phyloP scores from a whole-genome alignment of 2,113 vertebrate genomes.

The Caranx ignobilis region DNA sequence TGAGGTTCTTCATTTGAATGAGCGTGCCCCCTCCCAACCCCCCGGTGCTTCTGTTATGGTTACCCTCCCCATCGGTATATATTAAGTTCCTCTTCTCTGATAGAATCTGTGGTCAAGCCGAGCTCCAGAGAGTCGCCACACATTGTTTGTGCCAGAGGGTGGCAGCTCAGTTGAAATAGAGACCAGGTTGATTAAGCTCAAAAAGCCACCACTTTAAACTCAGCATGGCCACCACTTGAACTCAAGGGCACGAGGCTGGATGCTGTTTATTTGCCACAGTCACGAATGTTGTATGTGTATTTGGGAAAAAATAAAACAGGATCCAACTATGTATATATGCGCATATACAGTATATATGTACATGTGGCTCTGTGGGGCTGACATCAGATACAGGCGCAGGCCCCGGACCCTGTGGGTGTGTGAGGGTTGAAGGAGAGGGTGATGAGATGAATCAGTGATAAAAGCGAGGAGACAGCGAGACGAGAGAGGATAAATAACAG shows the following conservation, averaged over 20 bases:
- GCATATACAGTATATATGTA: neutral
- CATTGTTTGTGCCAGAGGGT: conserved; percentile 12
- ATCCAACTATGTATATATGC: neutral
- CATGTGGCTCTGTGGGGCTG: conserved; percentile 9
- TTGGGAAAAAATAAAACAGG: conserved; percentile 17
- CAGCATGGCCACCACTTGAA: conserved; percentile 1
- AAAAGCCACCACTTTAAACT: conserved; percentile 32
- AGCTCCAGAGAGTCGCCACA: conserved; percentile 21
- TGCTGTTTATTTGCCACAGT: conserved; percentile 14
- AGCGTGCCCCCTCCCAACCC: neutral
- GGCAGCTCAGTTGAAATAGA: conserved; percentile 21
- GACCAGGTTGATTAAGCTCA: conserved; percentile 13
- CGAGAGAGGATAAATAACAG: conserved; percentile 31
- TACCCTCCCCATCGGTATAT: conserved; percentile 45
- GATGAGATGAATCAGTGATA: conserved; percentile 2
- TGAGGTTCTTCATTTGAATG: neutral
- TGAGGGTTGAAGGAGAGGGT: neutral
- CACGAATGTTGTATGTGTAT: neutral
- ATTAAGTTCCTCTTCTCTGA: conserved; percentile 32
- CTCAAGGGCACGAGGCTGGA: neutral
- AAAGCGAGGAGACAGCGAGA: conserved; percentile 6
- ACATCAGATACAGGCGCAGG: conserved; percentile 1
- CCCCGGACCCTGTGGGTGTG: neutral
- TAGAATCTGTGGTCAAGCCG: conserved; percentile 13
- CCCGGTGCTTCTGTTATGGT: conserved; percentile 46